Base-by-base conservation (phyloP, 2,888 invertebrate genomes). In the Congeria kusceri region DNA sequence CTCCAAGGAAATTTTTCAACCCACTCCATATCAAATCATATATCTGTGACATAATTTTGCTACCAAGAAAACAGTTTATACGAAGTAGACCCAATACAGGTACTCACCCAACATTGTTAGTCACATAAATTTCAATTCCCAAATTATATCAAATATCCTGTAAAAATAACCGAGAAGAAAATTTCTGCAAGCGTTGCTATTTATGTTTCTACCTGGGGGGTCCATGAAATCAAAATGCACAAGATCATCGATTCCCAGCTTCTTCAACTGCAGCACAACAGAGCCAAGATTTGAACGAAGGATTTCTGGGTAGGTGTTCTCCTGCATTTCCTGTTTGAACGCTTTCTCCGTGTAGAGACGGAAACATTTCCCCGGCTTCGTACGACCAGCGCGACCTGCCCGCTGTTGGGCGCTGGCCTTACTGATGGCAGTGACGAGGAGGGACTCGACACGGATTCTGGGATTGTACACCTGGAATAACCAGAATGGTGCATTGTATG, bases 221-320 rank as follows among this genome's bases (percentile, higher is more conserved):
- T 99, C 99, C 99, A 99, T 99, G 94, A 99, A 99, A 95, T 99
- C 99, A 94, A 99, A 99, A 93, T 99, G 99, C 69, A 99, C 99
- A 92, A 99, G 95, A 94, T 99, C 99, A 92, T 99, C 99, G 90
- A 99, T 99, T 87, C 98, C 97, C 83, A 99, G 95, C 94, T 99
- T 99, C 94, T 99, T 99, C 92, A 99, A 94, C 94, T 99, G 99
- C 90, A 99, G 95, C 86, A 99, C 99, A 86, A 99, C 99, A 87
- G 98, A 98, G 74, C 99, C 99, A 91, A 98, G 95, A 95, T 98
- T 98, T 58, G 98, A 98, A 84, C 96, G 95, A 75, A 98, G 94
- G 92, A 99, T 99, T 95, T 99, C 95, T 0, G 99, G 99, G 93
- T 99, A 99, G 0, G 99, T 99, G 92, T 99, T 98, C 88, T 99